Conservation (phyloP, 1,140 invertebrate species). For the Drosophila burlai region DNA sequence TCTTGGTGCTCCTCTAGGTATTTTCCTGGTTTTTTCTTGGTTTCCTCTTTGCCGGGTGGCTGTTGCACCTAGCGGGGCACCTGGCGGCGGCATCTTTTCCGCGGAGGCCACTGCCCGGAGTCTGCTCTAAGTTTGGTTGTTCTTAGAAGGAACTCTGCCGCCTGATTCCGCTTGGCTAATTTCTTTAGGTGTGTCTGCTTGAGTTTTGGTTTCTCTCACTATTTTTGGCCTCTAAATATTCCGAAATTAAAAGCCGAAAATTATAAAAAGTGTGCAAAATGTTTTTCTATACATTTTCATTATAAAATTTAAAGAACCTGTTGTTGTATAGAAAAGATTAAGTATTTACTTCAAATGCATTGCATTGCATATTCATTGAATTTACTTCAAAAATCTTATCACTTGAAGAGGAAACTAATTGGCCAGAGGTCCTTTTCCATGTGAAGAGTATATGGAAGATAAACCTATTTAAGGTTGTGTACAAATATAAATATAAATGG, state of each 20-base stretch:
- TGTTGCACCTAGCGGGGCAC: slow-evolving; percentile 36
- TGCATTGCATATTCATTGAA: too few species aligned
- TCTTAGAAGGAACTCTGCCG: slow-evolving; percentile 24
- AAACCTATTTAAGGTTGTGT: neutral
- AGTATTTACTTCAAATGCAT: neutral
- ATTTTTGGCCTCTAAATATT: neutral
- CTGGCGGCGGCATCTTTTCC: slow-evolving; percentile 18
- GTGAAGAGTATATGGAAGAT: too few species aligned
- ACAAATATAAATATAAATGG: too few species aligned
- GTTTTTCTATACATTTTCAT: too few species aligned
- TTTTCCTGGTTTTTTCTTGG: slow-evolving; percentile 1
- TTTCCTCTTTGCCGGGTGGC: slow-evolving; percentile 23
- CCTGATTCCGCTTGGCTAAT: slow-evolving; percentile 26
- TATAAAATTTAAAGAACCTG: too few species aligned
- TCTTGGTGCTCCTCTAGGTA: neutral
- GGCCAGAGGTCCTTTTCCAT: too few species aligned
- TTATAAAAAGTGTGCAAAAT: too few species aligned
- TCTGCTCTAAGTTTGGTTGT: slow-evolving; percentile 39
- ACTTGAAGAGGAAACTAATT: neutral
- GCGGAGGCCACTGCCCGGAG: slow-evolving; percentile 16
- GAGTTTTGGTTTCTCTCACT: neutral
- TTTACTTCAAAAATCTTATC: neutral
- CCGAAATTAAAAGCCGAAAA: neutral
- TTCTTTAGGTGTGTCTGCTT: neutral
- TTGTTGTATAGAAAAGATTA: too few species aligned